Conservation (phyloP, 2,113 vertebrate genomes). For the Oreochromis tanganicae region DNA sequence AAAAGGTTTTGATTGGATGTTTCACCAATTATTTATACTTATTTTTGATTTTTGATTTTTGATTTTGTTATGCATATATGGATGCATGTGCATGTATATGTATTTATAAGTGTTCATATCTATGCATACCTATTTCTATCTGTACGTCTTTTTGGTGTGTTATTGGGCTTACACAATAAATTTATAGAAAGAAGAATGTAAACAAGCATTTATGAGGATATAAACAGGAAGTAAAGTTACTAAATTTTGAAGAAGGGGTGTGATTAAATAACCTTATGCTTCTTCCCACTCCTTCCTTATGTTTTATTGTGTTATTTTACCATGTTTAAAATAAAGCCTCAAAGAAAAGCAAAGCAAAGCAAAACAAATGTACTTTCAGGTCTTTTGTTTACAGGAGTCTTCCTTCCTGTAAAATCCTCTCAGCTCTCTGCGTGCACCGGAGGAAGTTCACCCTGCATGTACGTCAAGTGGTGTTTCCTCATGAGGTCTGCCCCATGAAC, state of each 20-base stretch:
- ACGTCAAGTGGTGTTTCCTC: conserved; percentile 47
- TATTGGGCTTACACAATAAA: neutral
- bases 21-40: neutral
- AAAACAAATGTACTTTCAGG: neutral
- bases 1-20: neutral
- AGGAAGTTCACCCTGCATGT: conserved; percentile 10
- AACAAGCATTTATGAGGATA: neutral
- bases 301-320: neutral
- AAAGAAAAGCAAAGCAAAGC: neutral
- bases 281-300: neutral
- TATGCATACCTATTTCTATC: neutral
- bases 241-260: neutral
- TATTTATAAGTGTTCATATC: neutral
- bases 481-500: neutral
- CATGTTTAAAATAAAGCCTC: neutral
- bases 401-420: conserved; percentile 24
- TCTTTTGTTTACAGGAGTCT: conserved; percentile 1
- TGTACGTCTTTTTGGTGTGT: rapidly evolving
- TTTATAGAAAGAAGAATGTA: neutral
- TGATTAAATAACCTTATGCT: neutral
- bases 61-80: neutral
- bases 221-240: neutral
- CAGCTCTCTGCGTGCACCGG: neutral
- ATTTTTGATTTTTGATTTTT: neutral
- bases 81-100: neutral